Evolutionary conservation across 2,797 vertebrate genomes (phyloP), one percentile per base, ranked within the genome.

Genomic region (Heliangelus exortis): DNA sequence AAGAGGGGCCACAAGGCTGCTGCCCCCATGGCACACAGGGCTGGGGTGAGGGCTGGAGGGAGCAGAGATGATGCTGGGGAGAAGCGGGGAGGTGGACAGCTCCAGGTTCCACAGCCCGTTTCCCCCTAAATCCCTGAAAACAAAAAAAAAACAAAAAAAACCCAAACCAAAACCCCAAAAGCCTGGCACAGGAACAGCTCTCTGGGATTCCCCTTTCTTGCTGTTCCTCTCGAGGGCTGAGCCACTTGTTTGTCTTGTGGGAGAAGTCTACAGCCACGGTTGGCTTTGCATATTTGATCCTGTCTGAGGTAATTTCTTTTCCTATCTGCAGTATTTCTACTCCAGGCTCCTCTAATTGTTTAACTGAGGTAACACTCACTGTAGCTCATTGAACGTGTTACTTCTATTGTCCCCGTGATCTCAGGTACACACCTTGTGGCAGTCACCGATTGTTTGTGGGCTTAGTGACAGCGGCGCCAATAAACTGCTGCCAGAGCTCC

Each of bases 261-360:
- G 93, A 95, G 95, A 96, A 90, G 93, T 90, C 90, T 22, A 6
- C 34, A 55, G 83, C 76, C 67, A 75, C 45, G 71, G 93, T 87
- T 87, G 93, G 89, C 69, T 92, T 90, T 95, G 86, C 36, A 4
- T 96, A 89, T 96, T 95, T 93, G 94, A 96, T 95, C 90, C 88
- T 89, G 90, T 93, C 74, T 97, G 94, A 97, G 87, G 96, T 96
- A 2, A 94, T 80, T 93, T 85, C 91, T 91, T 65, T 72, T 92
- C 87, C 89, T 96, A 90, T 84, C 90, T 81, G 63, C 58, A 80
- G n/a, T 84, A 88, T 77, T 94, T 71, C 87, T 84, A 31, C 29
- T 71, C 59, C 63, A 43, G 74, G 80, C 0, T 0, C n/a, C 85
- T 69, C 12, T 85, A 74, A 79, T 84, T 48, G 50, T 79, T 95